Evolutionary conservation across 2,888 invertebrate genomes (phyloP), one percentile per base, ranked within the genome.

Genomic region (Mystacides longicornis): DNA sequence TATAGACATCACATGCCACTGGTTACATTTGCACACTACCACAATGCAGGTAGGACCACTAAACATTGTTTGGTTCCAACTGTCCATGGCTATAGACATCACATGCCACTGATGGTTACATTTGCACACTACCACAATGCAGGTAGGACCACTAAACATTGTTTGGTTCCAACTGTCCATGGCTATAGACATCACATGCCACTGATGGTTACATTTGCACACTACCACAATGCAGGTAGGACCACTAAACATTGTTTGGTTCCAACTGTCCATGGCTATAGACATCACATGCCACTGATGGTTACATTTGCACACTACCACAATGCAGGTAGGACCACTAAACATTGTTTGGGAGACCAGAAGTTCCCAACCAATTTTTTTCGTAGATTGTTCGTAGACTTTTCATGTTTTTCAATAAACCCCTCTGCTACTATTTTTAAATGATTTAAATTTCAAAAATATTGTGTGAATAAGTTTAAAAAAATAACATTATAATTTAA

Each of bases 101-200:
- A 87, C 93, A 45, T 95, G 97, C 66, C 99, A 99, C 70, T 99
- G 99, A n/a, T n/a, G n/a, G 99, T 83, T 99, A 53, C 98, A 93
- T 69, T 79, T 97, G 61, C 97, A 99, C 70, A 86, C 93, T 55
- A 81, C 86, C 7, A 75, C 86, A 21, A 75, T 93, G 52, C 89
- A 91, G 71, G 93, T n/a, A n/a, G n/a, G n/a, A n/a, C n/a, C n/a
- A n/a, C n/a, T n/a, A n/a, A n/a, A n/a, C n/a, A n/a, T n/a, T 91
- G 74, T 99, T 73, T 86, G 89, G 78, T 92, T 99, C 69, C 93
- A 98, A 75, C 71, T 98, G 53, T 93, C 91, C 54, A 92, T 95
- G 82, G 85, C 86, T 27, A 89, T 99, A 59, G 99, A 99, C 71
- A 89, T 99, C 58, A 87, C 93, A 45, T 95, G 97, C 66, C 99